These are phyloP conservation scores for Sepiola atlantica DNA, from an alignment of 2,888 invertebrate species.

Conservation along the genomic window DNA sequence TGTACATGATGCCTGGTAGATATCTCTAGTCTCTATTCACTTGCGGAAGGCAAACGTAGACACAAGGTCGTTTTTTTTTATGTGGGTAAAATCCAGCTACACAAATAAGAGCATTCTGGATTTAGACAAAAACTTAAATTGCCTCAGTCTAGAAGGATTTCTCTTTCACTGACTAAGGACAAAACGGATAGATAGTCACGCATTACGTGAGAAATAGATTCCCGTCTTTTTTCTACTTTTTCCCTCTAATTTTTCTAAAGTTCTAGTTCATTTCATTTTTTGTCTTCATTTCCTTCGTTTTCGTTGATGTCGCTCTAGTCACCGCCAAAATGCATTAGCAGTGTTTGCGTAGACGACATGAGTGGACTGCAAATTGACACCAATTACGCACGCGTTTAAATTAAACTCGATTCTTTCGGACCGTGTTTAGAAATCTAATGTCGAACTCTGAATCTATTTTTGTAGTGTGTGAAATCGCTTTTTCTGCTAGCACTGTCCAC, in stretches of 20 bases:
- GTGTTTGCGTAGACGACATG: not conserved
- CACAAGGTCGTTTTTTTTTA: too few species aligned
- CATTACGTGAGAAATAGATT: too few species aligned
- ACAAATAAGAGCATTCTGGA: too few species aligned
- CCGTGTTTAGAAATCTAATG: not conserved
- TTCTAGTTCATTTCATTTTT: not conserved
- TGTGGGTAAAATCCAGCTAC: too few species aligned
- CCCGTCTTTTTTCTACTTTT: too few species aligned
- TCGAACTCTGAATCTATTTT: not conserved
- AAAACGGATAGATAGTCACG: too few species aligned
- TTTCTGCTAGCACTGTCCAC: not conserved
- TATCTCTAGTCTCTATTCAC: too few species aligned
- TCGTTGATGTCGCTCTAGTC: not conserved
- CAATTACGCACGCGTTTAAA: not conserved
- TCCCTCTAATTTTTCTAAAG: not conserved
- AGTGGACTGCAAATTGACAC: constrained; percentile 32
- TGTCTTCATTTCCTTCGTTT: not conserved
- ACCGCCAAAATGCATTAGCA: not conserved
- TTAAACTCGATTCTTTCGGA: not conserved
- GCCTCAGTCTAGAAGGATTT: too few species aligned
- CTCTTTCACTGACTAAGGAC: too few species aligned
- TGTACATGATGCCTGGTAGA: too few species aligned
- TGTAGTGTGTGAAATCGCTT: not conserved
- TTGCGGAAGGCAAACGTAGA: too few species aligned
- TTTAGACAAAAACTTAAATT: too few species aligned